Evolutionary conservation across 2,113 vertebrate species (phyloP), one percentile per base, ranked within the genome.

Genomic region (Laticauda laticaudata): DNA sequence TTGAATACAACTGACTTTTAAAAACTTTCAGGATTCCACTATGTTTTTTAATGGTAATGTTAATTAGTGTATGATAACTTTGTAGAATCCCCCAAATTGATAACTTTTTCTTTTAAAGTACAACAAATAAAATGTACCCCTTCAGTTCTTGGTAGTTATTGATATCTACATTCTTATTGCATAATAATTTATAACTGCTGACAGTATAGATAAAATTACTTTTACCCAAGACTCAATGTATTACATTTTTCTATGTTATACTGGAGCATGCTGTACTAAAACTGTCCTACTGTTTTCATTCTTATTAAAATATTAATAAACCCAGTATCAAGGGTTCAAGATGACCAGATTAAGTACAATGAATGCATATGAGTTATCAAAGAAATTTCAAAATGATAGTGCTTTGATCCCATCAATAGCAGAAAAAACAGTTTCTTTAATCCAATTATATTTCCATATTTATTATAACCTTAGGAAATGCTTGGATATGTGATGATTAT

Each of bases 331-430:
- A 90, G 45, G 20, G 2, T 89, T 92, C 69, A 87, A 94, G 86
- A 96, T 96, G 94, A 93, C 89, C 91, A 95, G 94, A 96, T 95
- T 94, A 94, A 92, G 95, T 94, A 95, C 94, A 57, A 54, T 86
- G 92, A 87, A 55, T 89, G 94, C 94, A 86, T 54, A 91, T 93
- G 93, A 51, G 93, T 97, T 96, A 96, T 95, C 93, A 93, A 94
- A 96, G 92, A 96, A 96, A 95, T 96, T 96, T 96, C 95, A 97
- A 95, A 95, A 95, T 94, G 95, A 95, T 96, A 91, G 5, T 93
- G 94, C 96, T 97, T 97, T 96, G 96, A 96, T 96, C 89, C 92
- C 94, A 95, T 96, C 89, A 93, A 89, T 69, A 94, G 96, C 96
- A 95, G 0, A 0, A 95, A 96, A 95, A 96, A 92, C 89, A 92